Evolutionary conservation across 2,888 invertebrate genomes (phyloP).

Genomic region (Acanthoscelides obtectus): DNA sequence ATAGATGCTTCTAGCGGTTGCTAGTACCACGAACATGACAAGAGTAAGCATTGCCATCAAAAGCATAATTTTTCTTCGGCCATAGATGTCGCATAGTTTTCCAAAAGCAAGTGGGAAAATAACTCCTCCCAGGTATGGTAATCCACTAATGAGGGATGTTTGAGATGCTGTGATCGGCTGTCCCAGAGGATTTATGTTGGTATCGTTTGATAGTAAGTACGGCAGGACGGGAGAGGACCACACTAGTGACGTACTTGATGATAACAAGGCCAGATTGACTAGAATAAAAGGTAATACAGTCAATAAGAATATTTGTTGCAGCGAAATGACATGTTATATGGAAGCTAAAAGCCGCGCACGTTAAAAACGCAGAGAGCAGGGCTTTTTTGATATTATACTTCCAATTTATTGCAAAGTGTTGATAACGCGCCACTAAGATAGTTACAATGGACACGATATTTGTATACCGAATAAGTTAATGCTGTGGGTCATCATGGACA

Average conservation of each 20-base stretch:
- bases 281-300: neutral
- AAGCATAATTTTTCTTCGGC: conserved; percentile 6
- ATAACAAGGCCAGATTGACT: neutral
- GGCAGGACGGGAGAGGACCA: conserved; percentile 4
- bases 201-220: conserved; percentile 1
- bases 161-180: conserved; percentile 3
- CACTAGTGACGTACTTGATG: neutral
- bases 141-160: conserved; percentile 5
- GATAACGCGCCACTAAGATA: no score
- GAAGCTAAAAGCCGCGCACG: no score
- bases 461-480: no score
- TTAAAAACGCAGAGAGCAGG: no score
- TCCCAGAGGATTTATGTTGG: neutral
- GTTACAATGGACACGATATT: no score
- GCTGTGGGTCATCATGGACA: no score
- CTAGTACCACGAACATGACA: neutral
- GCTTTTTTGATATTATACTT: no score
- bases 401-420: no score
- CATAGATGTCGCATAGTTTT: conserved; percentile 6
- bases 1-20: neutral
- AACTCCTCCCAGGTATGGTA: conserved; percentile 2
- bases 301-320: no score
- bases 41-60: neutral
- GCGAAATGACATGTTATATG: no score
- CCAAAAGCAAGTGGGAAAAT: neutral